Percentiles rank a stretch among this genome's conserved stretches.
These are phyloP conservation scores for Hypsibius dujardini DNA, from an alignment of 1,140 invertebrate species.

Conservation along the genomic window DNA sequence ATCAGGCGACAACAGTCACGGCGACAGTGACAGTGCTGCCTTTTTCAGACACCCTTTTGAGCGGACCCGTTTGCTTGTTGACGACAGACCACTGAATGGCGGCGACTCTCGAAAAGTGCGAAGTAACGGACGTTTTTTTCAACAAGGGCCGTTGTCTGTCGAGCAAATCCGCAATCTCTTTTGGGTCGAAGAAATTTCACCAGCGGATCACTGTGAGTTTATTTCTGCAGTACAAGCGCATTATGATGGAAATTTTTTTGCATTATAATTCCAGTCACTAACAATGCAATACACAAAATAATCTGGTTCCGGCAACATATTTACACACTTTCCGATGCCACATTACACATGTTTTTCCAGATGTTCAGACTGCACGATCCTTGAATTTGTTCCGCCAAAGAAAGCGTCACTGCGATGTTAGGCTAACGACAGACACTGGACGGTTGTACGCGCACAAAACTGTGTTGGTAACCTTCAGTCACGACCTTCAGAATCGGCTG, in stretches of 20 bases:
- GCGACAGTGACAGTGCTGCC: neutral
- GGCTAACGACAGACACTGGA: neutral
- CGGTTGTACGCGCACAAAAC: constrained; percentile 2
- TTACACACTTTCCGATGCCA: neutral
- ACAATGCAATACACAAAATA: neutral
- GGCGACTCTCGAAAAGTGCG: neutral
- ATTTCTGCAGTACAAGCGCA: neutral
- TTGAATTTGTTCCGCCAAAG: constrained; percentile 12
- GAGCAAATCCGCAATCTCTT: constrained; percentile 10
- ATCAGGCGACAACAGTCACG: neutral
- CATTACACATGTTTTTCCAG: neutral
- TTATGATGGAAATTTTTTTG: neutral
- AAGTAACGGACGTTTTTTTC: neutral
- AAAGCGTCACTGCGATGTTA: constrained; percentile 9
- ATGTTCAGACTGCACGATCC: neutral
- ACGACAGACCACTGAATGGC: neutral
- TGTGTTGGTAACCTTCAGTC: constrained; percentile 11
- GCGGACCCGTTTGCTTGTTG: neutral
- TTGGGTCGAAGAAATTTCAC: constrained; percentile 7
- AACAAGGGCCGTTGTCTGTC: neutral
- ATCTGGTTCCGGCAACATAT: neutral
- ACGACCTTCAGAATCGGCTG: constrained; percentile 1
- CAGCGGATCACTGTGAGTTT: constrained; percentile 1
- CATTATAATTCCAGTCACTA: neutral
- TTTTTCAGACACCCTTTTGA: neutral